Evolutionary conservation across 2,888 invertebrate species (phyloP).

Genomic region (Caenorhabditis angaria): DNA sequence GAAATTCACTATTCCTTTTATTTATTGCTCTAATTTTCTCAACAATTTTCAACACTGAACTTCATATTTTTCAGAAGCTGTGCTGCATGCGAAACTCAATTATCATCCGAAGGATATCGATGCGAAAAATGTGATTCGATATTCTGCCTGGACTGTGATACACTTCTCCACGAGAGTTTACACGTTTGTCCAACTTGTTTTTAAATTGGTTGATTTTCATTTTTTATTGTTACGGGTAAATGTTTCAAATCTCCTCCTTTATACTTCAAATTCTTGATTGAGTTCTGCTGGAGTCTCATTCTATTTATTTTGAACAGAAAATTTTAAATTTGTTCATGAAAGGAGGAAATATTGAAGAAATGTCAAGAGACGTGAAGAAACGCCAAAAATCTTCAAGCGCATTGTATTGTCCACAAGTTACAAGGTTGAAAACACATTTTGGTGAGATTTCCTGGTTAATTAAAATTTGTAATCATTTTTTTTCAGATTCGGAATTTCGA

Average conservation of each 20-base stretch:
- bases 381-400: background rate
- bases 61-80: constrained; percentile 29
- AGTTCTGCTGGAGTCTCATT: too few species aligned
- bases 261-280: background rate
- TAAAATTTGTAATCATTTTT: background rate
- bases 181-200: constrained; percentile 94
- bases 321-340: background rate
- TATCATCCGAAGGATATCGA: constrained; percentile 58
- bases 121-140: constrained; percentile 56
- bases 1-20: too few species aligned
- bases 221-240: background rate
- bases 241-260: background rate
- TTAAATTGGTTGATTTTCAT: constrained; percentile 6
- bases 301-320: too few species aligned
- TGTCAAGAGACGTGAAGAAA: background rate
- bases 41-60: background rate
- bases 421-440: background rate
- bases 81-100: constrained; percentile 59
- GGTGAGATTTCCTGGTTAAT: background rate
- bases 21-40: background rate
- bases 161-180: constrained; percentile 89
- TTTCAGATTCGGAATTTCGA: background rate
- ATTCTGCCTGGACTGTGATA: constrained; percentile 94
- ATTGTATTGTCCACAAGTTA: background rate
- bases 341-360: too few species aligned